Percentiles rank a stretch among this genome's conserved stretches.
Evolutionary conservation across 2,113 vertebrate species (phyloP).

Genomic region (Procavia capensis): DNA sequence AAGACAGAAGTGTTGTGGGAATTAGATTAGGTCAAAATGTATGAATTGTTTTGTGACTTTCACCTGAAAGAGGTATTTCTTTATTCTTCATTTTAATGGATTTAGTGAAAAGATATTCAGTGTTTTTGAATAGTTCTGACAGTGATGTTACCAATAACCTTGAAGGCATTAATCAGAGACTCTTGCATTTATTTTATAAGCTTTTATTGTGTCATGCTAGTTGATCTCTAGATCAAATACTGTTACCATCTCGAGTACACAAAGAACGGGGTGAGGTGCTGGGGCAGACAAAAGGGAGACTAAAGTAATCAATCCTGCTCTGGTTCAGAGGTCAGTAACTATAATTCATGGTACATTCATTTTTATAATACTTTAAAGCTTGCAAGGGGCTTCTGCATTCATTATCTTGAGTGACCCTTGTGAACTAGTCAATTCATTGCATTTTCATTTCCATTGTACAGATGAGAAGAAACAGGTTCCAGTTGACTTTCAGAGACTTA

Average conservation of each 20-base stretch:
- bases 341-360: neutral
- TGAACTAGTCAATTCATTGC: neutral
- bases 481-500: neutral
- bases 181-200: neutral
- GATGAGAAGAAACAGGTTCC: neutral
- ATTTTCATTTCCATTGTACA: neutral
- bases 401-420: neutral
- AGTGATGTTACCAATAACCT: neutral
- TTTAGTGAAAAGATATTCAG: neutral
- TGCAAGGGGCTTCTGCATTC: slow-evolving; percentile 5
- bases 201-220: neutral
- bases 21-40: neutral
- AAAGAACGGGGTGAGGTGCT: neutral
- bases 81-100: neutral
- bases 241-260: neutral
- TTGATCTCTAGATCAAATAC: neutral
- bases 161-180: neutral
- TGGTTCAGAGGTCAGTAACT: neutral
- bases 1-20: neutral
- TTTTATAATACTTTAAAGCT: neutral
- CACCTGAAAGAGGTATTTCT: neutral
- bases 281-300: neutral
- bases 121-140: neutral
- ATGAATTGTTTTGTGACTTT: slow-evolving; percentile 19
- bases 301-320: neutral